These are phyloP conservation scores for Pseudochromis fuscus DNA, from an alignment of 2,797 vertebrate species.

Conservation along the genomic window DNA sequence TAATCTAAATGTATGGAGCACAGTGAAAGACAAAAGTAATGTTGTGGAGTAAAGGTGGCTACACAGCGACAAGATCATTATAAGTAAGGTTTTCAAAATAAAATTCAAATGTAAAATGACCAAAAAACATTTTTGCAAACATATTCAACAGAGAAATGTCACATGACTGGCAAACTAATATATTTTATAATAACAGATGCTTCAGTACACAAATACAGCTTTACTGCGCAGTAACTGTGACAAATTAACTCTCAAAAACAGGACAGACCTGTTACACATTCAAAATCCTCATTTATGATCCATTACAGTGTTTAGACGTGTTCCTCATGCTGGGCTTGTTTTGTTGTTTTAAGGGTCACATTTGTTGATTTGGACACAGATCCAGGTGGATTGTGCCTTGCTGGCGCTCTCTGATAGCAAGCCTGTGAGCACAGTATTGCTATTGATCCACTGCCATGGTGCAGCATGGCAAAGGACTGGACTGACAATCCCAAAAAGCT, in stretches of 20 bases:
- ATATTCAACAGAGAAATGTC: no score
- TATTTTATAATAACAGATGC: no score
- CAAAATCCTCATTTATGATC: slow-evolving; percentile 3
- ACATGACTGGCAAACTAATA: no score
- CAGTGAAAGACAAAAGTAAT: no score
- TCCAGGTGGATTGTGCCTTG: not conserved
- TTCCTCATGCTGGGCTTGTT: not conserved
- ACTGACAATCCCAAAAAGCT: slow-evolving; percentile 25
- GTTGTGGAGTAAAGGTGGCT: no score
- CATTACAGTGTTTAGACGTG: not conserved
- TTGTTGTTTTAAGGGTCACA: slow-evolving; percentile 19
- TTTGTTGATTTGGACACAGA: not conserved
- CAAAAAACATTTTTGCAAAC: no score
- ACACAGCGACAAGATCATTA: no score
- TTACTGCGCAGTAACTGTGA: no score
- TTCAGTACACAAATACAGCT: no score
- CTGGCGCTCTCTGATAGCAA: slow-evolving; percentile 4
- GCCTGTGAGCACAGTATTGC: not conserved
- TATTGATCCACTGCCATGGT: slow-evolving; percentile 34
- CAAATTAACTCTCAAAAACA: not conserved
- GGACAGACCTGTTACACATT: not conserved
- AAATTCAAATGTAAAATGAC: no score
- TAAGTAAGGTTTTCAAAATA: no score
- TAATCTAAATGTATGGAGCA: no score
- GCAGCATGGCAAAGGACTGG: slow-evolving; percentile 11